phyloP scores from a whole-genome alignment of 2,797 vertebrate genomes.

The Heliangelus exortis region DNA sequence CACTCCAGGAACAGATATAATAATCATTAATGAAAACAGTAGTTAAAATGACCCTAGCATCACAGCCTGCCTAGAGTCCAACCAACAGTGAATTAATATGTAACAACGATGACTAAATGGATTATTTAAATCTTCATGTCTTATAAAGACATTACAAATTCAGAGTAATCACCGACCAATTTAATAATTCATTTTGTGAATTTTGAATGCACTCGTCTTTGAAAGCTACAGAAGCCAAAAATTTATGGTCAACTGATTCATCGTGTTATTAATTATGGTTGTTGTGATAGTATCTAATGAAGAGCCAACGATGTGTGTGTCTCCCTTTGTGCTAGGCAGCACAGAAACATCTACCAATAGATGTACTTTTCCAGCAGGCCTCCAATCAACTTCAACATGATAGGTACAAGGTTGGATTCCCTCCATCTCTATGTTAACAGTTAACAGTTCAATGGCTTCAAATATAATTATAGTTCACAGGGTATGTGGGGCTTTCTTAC shows the following conservation, averaged over 20 bases:
- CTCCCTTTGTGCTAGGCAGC: background rate
- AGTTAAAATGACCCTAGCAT: conserved; percentile 36
- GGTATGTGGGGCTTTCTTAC: background rate
- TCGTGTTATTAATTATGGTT: background rate
- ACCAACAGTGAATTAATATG: conserved; percentile 49
- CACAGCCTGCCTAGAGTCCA: background rate
- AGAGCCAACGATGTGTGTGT: background rate
- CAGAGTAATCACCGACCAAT: background rate
- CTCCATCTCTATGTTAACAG: background rate
- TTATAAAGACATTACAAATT: conserved; percentile 44
- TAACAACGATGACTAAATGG: conserved; percentile 58
- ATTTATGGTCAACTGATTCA: background rate
- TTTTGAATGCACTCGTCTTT: conserved; percentile 3
- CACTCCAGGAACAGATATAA: conserved; percentile 8
- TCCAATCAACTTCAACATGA: background rate
- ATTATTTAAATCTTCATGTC: conserved; percentile 63
- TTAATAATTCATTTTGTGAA: conserved; percentile 47
- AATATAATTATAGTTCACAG: background rate
- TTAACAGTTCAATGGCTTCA: background rate
- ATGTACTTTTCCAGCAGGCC: background rate
- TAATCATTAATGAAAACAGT: conserved; percentile 55
- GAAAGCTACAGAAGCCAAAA: background rate
- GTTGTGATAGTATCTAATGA: background rate
- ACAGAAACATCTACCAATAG: background rate
- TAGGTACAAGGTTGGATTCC: background rate